Conservation (phyloP, 1,140 invertebrate genomes). For the Telenomus remus region DNA sequence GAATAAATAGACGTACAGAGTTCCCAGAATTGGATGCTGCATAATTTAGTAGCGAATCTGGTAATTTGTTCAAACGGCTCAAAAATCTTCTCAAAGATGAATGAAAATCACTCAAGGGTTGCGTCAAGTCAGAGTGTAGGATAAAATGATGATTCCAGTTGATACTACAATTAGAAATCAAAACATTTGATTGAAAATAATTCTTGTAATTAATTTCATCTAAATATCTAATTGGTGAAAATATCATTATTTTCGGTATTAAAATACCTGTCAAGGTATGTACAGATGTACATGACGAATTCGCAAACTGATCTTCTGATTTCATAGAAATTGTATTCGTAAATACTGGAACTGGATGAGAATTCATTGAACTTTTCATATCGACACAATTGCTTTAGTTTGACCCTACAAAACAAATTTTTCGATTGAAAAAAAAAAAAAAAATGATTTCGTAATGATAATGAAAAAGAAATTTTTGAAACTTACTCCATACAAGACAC, state of each 20-base stretch:
- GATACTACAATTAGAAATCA: slow-evolving; percentile 56
- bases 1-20: slow-evolving; percentile 59
- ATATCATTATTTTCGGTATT: too few relatives aligned
- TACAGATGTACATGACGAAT: slow-evolving; percentile 64
- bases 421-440: too few relatives aligned
- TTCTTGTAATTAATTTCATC: too few relatives aligned
- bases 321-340: slow-evolving; percentile 62
- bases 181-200: not conserved
- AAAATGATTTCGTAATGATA: too few relatives aligned
- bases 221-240: too few relatives aligned
- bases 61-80: slow-evolving; percentile 61
- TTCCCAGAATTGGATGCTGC: slow-evolving; percentile 69
- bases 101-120: slow-evolving; percentile 62
- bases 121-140: slow-evolving; percentile 58
- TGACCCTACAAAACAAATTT: slow-evolving; percentile 9
- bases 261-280: slow-evolving; percentile 65
- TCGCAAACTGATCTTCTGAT: slow-evolving; percentile 62
- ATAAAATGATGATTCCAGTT: slow-evolving; percentile 58
- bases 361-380: slow-evolving; percentile 59
- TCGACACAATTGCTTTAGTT: slow-evolving; percentile 65
- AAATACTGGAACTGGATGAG: slow-evolving; percentile 34
- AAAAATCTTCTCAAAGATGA: slow-evolving; percentile 62
- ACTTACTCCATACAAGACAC: too few relatives aligned
- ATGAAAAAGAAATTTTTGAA: too few relatives aligned
- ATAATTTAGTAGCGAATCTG: slow-evolving; percentile 69